Percentiles rank a stretch among this genome's conserved stretches.
Conservation (phyloP, 2,113 vertebrate genomes). For the Clarias gariepinus region DNA sequence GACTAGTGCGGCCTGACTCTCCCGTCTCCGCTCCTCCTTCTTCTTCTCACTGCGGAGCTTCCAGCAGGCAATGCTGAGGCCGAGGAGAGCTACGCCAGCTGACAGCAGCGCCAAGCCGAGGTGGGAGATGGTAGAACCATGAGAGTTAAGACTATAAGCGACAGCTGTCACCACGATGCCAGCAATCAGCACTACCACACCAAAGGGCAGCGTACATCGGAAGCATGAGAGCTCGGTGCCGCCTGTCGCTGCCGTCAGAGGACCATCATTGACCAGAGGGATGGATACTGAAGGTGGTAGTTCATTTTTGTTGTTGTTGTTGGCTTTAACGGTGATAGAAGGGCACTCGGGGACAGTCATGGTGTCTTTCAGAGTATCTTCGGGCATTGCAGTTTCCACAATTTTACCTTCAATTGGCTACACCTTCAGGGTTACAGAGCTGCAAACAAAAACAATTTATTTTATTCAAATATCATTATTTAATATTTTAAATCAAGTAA, state of each 20-base stretch:
- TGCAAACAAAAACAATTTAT: not conserved
- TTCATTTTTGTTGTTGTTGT: constrained; percentile 62
- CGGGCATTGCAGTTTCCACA: constrained; percentile 75
- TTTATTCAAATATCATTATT: too few relatives aligned
- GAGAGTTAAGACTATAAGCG: constrained; percentile 96
- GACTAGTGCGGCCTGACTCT: constrained; percentile 89
- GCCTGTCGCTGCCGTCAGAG: constrained; percentile 90
- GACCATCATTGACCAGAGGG: constrained; percentile 86
- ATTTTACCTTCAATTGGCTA: constrained; percentile 3
- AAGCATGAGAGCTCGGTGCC: constrained; percentile 95
- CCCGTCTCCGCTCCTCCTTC: constrained; percentile 82
- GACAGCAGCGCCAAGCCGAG: constrained; percentile 89
- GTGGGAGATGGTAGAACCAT: constrained; percentile 94
- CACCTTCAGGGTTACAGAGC: not conserved
- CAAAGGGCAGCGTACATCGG: constrained; percentile 91
- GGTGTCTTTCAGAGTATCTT: constrained; percentile 79
- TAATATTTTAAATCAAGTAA: not conserved
- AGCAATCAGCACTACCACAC: constrained; percentile 90
- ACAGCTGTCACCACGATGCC: constrained; percentile 90
- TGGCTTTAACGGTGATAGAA: constrained; percentile 58
- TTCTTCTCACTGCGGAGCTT: constrained; percentile 83
- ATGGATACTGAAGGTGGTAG: constrained; percentile 66
- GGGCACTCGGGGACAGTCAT: constrained; percentile 71
- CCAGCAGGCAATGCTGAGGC: constrained; percentile 88
- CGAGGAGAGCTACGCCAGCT: constrained; percentile 82